A percentile compares a stretch with the other conserved stretches of the same genome.
phyloP scores from a whole-genome alignment of 53 echinoderm and acorn worm species.

The Henricia sp. region DNA sequence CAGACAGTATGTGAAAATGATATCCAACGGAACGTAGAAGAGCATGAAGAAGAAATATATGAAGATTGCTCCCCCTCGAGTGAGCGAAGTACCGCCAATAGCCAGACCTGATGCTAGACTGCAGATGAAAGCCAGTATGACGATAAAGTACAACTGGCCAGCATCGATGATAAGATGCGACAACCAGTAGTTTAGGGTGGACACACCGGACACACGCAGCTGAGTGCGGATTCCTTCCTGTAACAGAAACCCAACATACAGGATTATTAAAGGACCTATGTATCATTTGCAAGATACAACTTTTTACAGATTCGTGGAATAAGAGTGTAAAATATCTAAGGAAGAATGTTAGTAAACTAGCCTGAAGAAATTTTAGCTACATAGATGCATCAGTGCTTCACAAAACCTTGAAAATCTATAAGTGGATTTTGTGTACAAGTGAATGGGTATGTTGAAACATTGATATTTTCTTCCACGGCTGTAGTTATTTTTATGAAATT shows the following conservation, averaged over 20 bases:
- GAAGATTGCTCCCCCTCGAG: conserved; percentile 64
- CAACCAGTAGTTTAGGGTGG: conserved; percentile 62
- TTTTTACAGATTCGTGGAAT: too few species aligned
- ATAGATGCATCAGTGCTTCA: too few species aligned
- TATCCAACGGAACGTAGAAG: conserved; percentile 51
- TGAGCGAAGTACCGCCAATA: conserved; percentile 53
- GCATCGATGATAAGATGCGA: conserved; percentile 65
- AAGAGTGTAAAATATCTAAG: too few species aligned
- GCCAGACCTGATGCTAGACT: conserved; percentile 48
- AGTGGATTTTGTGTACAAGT: too few species aligned
- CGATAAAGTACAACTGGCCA: conserved; percentile 34
- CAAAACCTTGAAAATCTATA: too few species aligned
- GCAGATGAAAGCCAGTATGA: conserved; percentile 65
- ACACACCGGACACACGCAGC: conserved; percentile 73
- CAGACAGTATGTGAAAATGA: conserved; percentile 61
- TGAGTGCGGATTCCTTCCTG: conserved; percentile 69
- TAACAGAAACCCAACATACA: background rate
- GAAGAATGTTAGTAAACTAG: too few species aligned
- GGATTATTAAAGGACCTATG: background rate
- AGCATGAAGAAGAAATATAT: conserved; percentile 52
- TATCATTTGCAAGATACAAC: too few species aligned
- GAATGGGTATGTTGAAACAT: too few species aligned
- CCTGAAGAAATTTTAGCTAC: too few species aligned
- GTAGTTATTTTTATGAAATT: too few species aligned
- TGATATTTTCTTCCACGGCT: too few species aligned